phyloP scores from a whole-genome alignment of 2,888 invertebrate species.

The Nysson spinosus region DNA sequence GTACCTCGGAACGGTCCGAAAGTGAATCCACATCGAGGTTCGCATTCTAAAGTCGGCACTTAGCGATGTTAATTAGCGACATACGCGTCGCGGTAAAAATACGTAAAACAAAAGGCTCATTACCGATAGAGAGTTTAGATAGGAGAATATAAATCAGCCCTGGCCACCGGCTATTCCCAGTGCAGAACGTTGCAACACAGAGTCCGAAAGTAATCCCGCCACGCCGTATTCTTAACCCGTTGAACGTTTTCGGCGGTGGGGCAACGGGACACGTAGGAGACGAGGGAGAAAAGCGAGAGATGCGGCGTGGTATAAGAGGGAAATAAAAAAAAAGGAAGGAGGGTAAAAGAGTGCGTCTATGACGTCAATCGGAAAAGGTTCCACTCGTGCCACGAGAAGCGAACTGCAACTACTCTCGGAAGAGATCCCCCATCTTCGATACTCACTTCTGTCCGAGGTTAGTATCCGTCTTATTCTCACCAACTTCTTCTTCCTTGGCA shows the following conservation, averaged over 20 bases:
- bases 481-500: too few relatives aligned
- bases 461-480: conserved; percentile 25
- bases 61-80: too few relatives aligned
- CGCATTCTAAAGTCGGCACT: too few relatives aligned
- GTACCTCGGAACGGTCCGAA: too few relatives aligned
- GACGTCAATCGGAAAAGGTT: conserved; percentile 77
- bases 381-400: conserved; percentile 61
- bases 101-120: too few relatives aligned
- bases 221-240: conserved; percentile 71
- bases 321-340: conserved; percentile 54
- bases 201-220: conserved; percentile 64
- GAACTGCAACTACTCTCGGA: conserved; percentile 43
- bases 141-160: conserved; percentile 62
- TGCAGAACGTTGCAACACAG: conserved; percentile 69
- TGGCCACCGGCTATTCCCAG: conserved; percentile 68
- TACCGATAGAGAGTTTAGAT: conserved; percentile 43
- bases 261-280: conserved; percentile 4
- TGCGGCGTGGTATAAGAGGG: too few relatives aligned
- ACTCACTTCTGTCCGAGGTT: conserved; percentile 22
- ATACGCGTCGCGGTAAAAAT: too few relatives aligned
- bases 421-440: conserved; percentile 31
- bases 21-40: too few relatives aligned
- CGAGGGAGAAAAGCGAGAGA: conserved; percentile 12
- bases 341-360: conserved; percentile 68
- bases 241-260: conserved; percentile 22